Base-by-base conservation (phyloP, 1,140 invertebrate genomes). In the Pararge aegeria region DNA sequence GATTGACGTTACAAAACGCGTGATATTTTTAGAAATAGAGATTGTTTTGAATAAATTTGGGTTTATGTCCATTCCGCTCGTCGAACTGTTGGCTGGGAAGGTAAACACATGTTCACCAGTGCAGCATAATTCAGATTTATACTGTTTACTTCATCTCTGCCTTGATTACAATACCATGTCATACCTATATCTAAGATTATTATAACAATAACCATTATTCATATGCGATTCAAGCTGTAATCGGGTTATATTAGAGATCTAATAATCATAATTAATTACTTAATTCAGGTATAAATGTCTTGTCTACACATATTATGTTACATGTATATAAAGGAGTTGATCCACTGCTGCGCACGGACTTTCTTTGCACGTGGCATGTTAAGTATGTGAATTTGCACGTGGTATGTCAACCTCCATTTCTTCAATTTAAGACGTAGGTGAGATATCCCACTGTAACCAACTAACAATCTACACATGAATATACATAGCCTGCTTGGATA, bases 11-110 rank as follows among this genome's bases (percentile, higher is more conserved):
- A 54, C 48, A 30, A 49, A 70, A 55, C 55, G 34, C 42, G 13
- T 19, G 51, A 67, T 57, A 55, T 29, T 64, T 64, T 60, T 66
- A 71, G 68, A 73, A 76, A 71, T 76, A 72, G 73, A 69, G 40
- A 46, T 34, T 64, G 66, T 71, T 73, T 62, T 76, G 61, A 66
- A 76, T 70, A 68, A 66, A 74, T 66, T 66, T 24, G 53, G 51
- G 62, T 69, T 71, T 70, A 71, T 64, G 64, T 68, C 48, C 44
- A 21, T 42, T 42, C 10, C 19, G 18, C 29, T 55, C 49, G 52
- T 63, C 54, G 42, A 50, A 49, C 53, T 40, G 38, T 42, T 42
- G 1, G 38, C 13, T 42, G 5, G 13, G 13, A 18, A 42, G 38
- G 38, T 42, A 42, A 42, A 42, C 38, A 42, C 1, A 9, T 15